phyloP scores from a whole-genome alignment of 2,888 invertebrate species.

The Orchestes rusci region DNA sequence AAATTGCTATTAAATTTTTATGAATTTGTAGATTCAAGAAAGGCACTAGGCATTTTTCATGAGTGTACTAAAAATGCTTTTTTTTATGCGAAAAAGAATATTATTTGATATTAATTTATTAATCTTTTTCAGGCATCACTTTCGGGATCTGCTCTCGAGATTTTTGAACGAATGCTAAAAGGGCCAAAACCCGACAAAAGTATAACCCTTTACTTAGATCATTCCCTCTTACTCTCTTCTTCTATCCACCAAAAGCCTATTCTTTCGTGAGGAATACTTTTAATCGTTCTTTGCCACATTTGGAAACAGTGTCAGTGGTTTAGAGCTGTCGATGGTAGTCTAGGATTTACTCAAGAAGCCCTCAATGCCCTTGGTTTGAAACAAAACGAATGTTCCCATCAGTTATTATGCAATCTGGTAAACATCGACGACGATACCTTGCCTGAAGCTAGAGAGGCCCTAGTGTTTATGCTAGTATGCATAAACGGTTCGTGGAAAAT shows the following conservation, averaged over 20 bases:
- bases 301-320: constrained; percentile 17
- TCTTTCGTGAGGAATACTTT: constrained; percentile 16
- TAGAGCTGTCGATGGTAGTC: constrained; percentile 13
- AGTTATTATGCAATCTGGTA: constrained; percentile 25
- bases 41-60: too few relatives aligned
- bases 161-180: neutral
- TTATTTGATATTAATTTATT: too few relatives aligned
- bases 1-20: too few relatives aligned
- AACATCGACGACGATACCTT: constrained; percentile 25
- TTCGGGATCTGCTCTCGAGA: neutral
- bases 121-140: neutral
- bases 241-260: constrained; percentile 21
- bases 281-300: constrained; percentile 14
- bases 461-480: constrained; percentile 25
- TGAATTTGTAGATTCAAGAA: too few relatives aligned
- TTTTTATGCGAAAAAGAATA: too few relatives aligned
- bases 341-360: too few relatives aligned
- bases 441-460: constrained; percentile 25
- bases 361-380: neutral
- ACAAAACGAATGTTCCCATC: neutral
- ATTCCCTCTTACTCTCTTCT: constrained; percentile 20
- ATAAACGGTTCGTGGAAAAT: constrained; percentile 27
- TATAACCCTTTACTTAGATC: neutral
- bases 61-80: too few relatives aligned
- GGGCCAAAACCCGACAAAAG: neutral